phyloP scores from a whole-genome alignment of 2,888 invertebrate genomes.

The Tiliacea citrago region DNA sequence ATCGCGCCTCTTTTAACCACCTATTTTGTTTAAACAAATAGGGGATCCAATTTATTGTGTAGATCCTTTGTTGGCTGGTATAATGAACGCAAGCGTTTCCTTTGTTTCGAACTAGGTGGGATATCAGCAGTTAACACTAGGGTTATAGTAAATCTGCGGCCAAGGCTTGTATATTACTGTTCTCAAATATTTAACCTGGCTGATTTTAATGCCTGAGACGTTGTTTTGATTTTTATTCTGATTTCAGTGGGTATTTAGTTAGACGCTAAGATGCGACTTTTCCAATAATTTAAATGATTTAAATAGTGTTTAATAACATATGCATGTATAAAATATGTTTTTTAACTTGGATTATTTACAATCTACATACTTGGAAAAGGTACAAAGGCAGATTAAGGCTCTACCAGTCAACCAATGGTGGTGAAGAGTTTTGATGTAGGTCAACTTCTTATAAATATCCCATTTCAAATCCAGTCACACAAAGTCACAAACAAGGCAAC shows the following conservation, averaged over 20 bases:
- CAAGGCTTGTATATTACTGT: background rate
- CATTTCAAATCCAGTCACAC: constrained; percentile 47
- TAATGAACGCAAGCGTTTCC: constrained; percentile 73
- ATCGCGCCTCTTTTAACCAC: constrained; percentile 78
- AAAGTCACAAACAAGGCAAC: constrained; percentile 49
- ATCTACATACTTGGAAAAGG: too few species aligned
- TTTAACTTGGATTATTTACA: too few species aligned
- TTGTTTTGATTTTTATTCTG: too few species aligned
- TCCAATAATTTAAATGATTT: too few species aligned
- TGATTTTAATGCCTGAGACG: too few species aligned
- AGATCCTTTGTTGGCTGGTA: constrained; percentile 77
- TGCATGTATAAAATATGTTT: too few species aligned
- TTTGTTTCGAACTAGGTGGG: constrained; percentile 64
- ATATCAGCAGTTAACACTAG: constrained; percentile 46
- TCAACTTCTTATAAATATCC: constrained; percentile 24
- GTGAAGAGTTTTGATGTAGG: background rate
- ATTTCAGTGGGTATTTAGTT: too few species aligned
- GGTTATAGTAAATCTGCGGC: constrained; percentile 7
- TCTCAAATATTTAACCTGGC: background rate
- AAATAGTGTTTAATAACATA: too few species aligned
- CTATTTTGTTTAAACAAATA: constrained; percentile 76
- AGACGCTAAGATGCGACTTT: too few species aligned
- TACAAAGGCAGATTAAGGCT: too few species aligned
- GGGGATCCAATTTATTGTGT: constrained; percentile 82
- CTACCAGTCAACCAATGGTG: too few species aligned